Evolutionary conservation across 53 echinoderm and acorn worm species (phyloP).

Genomic region (Zoroaster sp.): DNA sequence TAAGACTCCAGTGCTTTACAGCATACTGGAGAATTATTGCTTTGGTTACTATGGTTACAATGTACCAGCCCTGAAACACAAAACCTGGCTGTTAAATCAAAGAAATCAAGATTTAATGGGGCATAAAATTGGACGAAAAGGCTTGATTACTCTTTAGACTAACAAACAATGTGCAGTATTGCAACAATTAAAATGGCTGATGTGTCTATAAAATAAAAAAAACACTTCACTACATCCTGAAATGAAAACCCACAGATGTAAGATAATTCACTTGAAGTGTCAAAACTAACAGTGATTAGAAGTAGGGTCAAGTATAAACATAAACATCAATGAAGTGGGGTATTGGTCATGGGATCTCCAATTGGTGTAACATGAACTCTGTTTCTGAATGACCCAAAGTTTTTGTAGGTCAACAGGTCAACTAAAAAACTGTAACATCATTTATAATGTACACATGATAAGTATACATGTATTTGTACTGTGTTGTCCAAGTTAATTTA

Average conservation of each 20-base stretch:
- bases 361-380: background rate
- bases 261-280: no score
- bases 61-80: no score
- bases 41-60: no score
- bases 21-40: no score
- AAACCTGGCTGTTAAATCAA: no score
- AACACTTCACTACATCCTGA: no score
- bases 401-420: background rate
- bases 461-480: no score
- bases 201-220: no score
- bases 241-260: background rate
- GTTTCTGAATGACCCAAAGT: background rate
- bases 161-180: background rate
- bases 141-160: background rate
- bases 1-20: no score
- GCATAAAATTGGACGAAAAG: conserved; percentile 1
- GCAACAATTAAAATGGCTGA: no score
- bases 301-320: conserved; percentile 8
- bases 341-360: background rate
- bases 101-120: background rate
- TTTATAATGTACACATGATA: no score
- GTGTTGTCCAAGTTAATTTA: no score
- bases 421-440: background rate
- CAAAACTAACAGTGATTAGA: background rate
- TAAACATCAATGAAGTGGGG: conserved; percentile 2